phyloP scores from a whole-genome alignment of 2,888 invertebrate species.

The Saturnia pavonia region DNA sequence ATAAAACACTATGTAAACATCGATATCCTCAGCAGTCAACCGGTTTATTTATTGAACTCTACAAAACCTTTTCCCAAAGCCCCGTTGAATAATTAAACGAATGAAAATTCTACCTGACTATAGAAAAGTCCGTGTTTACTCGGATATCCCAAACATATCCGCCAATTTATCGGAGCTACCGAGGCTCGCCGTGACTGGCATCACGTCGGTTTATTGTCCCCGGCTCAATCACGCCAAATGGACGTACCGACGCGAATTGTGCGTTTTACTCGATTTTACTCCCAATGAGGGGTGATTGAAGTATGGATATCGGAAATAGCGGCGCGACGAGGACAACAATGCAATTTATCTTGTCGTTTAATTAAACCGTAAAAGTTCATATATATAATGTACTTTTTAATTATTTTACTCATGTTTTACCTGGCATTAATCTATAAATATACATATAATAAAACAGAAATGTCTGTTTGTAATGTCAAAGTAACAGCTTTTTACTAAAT shows the following conservation, averaged over 20 bases:
- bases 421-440: not conserved
- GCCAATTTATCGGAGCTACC: constrained; percentile 46
- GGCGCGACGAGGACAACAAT: constrained; percentile 31
- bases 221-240: constrained; percentile 68
- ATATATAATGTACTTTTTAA: not conserved
- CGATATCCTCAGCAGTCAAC: not conserved
- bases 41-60: constrained; percentile 2
- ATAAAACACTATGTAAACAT: not conserved
- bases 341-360: constrained; percentile 26
- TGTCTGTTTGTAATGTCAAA: no score
- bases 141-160: constrained; percentile 43
- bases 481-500: no score
- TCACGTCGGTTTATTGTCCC: constrained; percentile 40
- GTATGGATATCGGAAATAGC: constrained; percentile 51
- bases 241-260: constrained; percentile 42
- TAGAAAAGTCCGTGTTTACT: constrained; percentile 30
- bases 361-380: constrained; percentile 6
- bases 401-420: not conserved
- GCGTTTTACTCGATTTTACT: constrained; percentile 66
- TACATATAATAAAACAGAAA: no score
- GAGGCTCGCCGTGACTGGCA: constrained; percentile 30
- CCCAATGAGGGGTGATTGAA: constrained; percentile 38
- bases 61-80: constrained; percentile 4
- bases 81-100: constrained; percentile 28
- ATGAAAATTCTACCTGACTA: constrained; percentile 37